phyloP scores from a whole-genome alignment of 2,113 vertebrate genomes.

The Rutilus rutilus region DNA sequence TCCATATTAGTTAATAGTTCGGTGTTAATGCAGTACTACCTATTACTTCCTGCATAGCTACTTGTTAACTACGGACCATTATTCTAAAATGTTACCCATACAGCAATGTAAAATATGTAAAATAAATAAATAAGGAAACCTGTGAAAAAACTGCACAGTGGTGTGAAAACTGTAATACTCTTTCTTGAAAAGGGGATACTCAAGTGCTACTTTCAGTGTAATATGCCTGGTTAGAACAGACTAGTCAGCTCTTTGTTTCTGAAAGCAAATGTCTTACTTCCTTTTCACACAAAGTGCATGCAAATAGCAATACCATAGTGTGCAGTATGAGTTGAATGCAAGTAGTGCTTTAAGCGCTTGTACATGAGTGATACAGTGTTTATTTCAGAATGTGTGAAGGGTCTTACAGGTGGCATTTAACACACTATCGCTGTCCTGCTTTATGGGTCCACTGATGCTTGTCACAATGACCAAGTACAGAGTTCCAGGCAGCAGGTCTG shows the following conservation, averaged over 20 bases:
- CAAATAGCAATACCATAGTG: not conserved
- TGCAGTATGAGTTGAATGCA: not conserved
- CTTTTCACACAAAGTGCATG: not conserved
- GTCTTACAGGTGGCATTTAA: conserved; percentile 46
- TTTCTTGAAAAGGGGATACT: not conserved
- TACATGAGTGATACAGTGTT: not conserved
- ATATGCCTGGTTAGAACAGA: not conserved
- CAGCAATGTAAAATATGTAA: too few species aligned
- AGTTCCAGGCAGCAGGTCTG: conserved; percentile 35
- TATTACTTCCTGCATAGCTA: too few species aligned
- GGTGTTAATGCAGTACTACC: too few species aligned
- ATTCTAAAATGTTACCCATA: too few species aligned
- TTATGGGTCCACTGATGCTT: conserved; percentile 30
- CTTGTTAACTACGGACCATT: too few species aligned
- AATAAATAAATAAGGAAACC: not conserved
- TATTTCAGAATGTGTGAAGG: not conserved
- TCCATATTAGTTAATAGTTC: too few species aligned
- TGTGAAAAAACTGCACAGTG: not conserved
- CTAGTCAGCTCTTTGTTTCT: not conserved
- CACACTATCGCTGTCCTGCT: conserved; percentile 10
- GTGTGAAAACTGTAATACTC: not conserved
- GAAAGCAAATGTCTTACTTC: conserved; percentile 8
- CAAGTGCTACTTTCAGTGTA: not conserved
- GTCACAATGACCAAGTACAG: conserved; percentile 2
- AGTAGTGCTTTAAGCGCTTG: not conserved